Evolutionary conservation across 2,113 vertebrate species (phyloP).

Genomic region (Passer montanus): DNA sequence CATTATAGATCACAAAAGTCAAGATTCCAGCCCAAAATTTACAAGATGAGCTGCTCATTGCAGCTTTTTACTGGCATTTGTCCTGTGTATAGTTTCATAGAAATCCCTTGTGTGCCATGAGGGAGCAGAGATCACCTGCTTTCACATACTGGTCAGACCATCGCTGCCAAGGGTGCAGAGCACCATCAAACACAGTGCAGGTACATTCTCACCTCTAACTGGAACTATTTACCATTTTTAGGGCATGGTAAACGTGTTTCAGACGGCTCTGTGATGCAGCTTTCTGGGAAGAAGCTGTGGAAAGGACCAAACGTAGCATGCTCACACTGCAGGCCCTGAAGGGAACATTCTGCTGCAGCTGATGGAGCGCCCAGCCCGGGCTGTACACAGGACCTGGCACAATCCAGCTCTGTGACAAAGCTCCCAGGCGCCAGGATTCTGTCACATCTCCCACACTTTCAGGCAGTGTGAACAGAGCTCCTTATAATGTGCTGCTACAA

Average conservation of each 20-base stretch:
- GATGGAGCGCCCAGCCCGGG: accelerated
- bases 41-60: background rate
- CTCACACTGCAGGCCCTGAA: background rate
- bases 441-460: background rate
- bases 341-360: background rate
- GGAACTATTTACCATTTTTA: background rate
- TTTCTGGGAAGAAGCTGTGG: background rate
- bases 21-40: background rate
- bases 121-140: background rate
- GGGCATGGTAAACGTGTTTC: background rate
- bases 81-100: background rate
- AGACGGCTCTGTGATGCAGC: background rate
- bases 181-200: background rate
- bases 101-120: background rate
- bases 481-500: background rate
- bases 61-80: background rate
- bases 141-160: background rate
- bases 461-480: background rate
- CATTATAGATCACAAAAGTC: background rate
- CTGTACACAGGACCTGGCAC: background rate
- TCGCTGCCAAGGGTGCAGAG: background rate
- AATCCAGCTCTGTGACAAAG: background rate
- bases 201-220: background rate
- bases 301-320: accelerated
- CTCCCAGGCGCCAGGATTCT: background rate